Evolutionary conservation across 2,797 vertebrate genomes (phyloP), one percentile per base, ranked within the genome.

Genomic region (Enteromius viviparus): DNA sequence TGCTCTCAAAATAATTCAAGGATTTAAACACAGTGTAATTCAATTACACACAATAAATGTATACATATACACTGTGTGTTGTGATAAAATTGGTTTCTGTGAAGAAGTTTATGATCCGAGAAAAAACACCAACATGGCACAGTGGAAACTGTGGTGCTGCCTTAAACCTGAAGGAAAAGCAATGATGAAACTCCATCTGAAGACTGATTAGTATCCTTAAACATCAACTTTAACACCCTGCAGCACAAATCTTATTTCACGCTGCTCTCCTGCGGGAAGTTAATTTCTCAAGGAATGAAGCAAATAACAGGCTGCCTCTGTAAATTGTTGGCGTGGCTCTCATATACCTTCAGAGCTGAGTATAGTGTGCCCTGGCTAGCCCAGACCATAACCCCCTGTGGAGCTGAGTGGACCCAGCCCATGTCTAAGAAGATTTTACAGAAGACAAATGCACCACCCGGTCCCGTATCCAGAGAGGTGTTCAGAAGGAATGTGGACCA

Each of bases 281-380:
- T 7, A 55, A 42, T 37, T 19, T 84, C 70, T 68, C 53, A 40
- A 40, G 23, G 66, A 40, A 12, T 40, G 32, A 70, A 19, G 68
- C 17, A 72, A 85, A 87, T 87, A 69, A 80, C 21, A 82, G 69
- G 65, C 9, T 85, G 76, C 70, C 29, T 29, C 69, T 3, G 7
- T 71, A 74, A 10, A 83, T 77, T 68, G 74, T 89, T 83, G 84
- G 74, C 81, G 86, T 84, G 84, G 82, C 72, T 79, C 64, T 84
- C 78, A 66, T 81, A 23, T 72, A 49, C 34, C 77, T 64, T 64
- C 42, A 78, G 68, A 79, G 82, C 6, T 64, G 19, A 34, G 26
- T 26, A 64, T 53, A 65, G 32, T 74, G 78, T 84, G 80, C 78
- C 81, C 74, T 75, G 71, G 65, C 77, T 83, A 26, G 66, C n/a